Evolutionary conservation across 2,113 vertebrate species (phyloP).

Genomic region (Numida meleagris): DNA sequence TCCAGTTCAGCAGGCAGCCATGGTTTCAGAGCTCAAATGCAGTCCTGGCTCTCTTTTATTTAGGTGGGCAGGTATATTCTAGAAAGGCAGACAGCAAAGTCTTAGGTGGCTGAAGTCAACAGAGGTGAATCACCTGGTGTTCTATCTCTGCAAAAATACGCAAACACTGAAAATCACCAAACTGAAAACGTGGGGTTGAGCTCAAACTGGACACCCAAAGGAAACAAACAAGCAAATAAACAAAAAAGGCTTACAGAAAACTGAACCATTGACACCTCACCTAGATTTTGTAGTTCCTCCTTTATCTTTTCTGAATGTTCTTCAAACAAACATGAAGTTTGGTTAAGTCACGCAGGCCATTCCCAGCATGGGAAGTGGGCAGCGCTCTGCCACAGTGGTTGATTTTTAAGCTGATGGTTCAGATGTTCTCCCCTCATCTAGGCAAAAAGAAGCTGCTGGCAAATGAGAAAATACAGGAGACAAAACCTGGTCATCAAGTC

Average conservation of each 20-base stretch:
- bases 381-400: background rate
- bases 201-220: background rate
- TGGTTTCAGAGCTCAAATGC: background rate
- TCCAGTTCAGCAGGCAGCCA: background rate
- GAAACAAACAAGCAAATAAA: background rate
- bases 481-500: background rate
- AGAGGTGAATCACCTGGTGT: background rate
- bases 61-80: background rate
- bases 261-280: background rate
- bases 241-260: background rate
- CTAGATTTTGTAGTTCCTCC: background rate
- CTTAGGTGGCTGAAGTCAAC: background rate
- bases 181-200: background rate
- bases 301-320: conserved; percentile 9
- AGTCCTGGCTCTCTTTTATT: background rate
- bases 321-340: conserved; percentile 40
- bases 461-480: background rate
- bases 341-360: background rate
- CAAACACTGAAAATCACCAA: background rate
- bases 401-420: conserved; percentile 36
- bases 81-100: background rate
- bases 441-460: background rate
- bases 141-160: background rate
- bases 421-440: background rate
- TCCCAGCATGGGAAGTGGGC: background rate